Conservation (phyloP, 2,797 vertebrate species). For the Sebastes miniatus region DNA sequence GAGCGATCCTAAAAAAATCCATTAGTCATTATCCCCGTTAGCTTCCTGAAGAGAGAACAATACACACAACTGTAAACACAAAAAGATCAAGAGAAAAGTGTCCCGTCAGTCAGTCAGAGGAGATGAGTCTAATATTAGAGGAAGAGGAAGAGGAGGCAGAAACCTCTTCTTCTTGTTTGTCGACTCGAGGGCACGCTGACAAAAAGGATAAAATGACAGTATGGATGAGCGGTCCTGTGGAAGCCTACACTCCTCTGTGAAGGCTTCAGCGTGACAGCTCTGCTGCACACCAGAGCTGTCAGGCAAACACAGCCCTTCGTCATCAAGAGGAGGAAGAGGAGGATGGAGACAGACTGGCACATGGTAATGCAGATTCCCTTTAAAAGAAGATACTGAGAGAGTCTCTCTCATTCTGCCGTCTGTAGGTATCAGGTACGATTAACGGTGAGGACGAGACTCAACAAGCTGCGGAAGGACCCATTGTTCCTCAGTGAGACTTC, state of each 20-base stretch:
- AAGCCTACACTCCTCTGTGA: neutral
- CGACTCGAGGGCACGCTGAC: neutral
- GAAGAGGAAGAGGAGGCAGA: neutral
- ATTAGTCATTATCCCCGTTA: neutral
- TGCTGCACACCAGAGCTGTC: neutral
- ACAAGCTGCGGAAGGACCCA: neutral
- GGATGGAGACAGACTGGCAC: neutral
- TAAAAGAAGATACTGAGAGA: no score
- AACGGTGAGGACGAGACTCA: no score
- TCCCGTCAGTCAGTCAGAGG: neutral
- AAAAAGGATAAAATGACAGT: neutral
- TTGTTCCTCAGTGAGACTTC: no score
- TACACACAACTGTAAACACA: neutral
- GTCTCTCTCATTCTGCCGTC: neutral
- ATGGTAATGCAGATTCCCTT: neutral
- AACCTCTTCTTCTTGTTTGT: neutral
- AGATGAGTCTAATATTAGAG: neutral
- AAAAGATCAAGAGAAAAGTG: neutral
- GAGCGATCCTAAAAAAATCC: neutral
- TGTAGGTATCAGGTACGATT: neutral
- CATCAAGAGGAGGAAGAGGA: conserved; percentile 2
- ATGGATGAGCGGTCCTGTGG: neutral
- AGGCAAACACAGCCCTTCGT: neutral
- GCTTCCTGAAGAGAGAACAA: neutral
- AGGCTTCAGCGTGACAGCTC: neutral